Percentiles rank a stretch among this genome's conserved stretches.
phyloP scores from a whole-genome alignment of 2,113 vertebrate genomes.

The Thymallus thymallus region DNA sequence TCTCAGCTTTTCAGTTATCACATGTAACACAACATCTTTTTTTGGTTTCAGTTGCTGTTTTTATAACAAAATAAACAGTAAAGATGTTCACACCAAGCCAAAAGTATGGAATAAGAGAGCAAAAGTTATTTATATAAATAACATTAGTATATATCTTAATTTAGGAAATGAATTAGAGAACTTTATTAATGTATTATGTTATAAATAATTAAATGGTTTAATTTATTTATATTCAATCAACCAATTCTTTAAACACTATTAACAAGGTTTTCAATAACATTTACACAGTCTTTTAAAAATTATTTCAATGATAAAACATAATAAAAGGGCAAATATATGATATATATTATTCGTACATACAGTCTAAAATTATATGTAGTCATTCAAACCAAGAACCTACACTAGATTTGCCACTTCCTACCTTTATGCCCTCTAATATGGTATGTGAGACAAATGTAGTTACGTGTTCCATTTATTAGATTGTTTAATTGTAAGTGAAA shows the following conservation, averaged over 20 bases:
- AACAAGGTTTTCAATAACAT: constrained; percentile 4
- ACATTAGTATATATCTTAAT: constrained; percentile 27
- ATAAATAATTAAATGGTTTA: constrained; percentile 46
- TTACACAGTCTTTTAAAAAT: constrained; percentile 28
- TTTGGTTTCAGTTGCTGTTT: constrained; percentile 5
- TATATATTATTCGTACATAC: neutral
- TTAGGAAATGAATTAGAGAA: constrained; percentile 43
- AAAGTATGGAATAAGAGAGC: constrained; percentile 22
- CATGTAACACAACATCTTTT: neutral
- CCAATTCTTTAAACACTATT: constrained; percentile 1
- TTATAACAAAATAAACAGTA: neutral
- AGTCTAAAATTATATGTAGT: neutral
- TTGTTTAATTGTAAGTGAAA: neutral
- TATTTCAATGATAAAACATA: neutral
- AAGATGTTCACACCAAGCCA: constrained; percentile 14
- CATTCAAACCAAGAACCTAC: constrained; percentile 1
- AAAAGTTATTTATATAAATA: neutral
- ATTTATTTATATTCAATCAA: constrained; percentile 11
- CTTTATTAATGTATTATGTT: constrained; percentile 34
- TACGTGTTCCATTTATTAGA: constrained; percentile 11
- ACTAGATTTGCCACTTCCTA: constrained; percentile 10
- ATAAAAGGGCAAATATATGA: neutral
- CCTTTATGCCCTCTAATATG: constrained; percentile 6
- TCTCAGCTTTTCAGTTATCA: neutral
- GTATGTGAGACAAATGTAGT: neutral